Evolutionary conservation across 2,888 invertebrate species (phyloP).

Genomic region (Macrostomum cliftonense): DNA sequence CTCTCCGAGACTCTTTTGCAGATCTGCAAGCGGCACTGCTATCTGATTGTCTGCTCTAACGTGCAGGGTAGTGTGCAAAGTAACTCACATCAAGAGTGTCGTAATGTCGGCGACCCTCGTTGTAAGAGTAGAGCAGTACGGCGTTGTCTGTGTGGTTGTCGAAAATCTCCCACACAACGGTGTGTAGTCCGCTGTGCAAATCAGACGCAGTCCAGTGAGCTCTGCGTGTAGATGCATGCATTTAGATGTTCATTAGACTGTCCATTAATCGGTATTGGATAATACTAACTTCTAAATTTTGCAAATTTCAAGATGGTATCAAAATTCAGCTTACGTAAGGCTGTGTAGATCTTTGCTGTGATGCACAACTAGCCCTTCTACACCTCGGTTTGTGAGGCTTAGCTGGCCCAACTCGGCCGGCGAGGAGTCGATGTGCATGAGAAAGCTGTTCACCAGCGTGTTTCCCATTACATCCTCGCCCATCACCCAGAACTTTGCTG

Average conservation of each 20-base stretch:
- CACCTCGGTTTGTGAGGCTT: constrained; percentile 14
- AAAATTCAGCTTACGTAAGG: constrained; percentile 10
- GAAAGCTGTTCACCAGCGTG: not conserved
- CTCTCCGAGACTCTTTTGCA: constrained; percentile 13
- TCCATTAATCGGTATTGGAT: too few species aligned
- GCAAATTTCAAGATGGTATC: too few species aligned
- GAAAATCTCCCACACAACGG: constrained; percentile 15
- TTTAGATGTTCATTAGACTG: too few species aligned
- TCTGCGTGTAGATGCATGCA: constrained; percentile 11
- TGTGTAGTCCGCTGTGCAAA: constrained; percentile 16
- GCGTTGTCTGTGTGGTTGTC: constrained; percentile 14
- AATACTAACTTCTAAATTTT: too few species aligned
- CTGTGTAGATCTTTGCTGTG: constrained; percentile 15
- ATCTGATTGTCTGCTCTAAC: too few species aligned
- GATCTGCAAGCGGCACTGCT: not conserved
- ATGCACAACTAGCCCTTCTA: constrained; percentile 15
- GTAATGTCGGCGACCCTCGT: not conserved
- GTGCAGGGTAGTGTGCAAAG: too few species aligned
- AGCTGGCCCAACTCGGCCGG: constrained; percentile 15
- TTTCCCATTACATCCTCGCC: constrained; percentile 1
- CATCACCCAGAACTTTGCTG: not conserved
- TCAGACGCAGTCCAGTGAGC: constrained; percentile 17
- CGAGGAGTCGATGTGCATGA: constrained; percentile 1
- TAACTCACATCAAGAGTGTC: too few species aligned
- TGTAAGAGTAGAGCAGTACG: constrained; percentile 1